phyloP scores from a whole-genome alignment of 2,888 invertebrate species.

The Acronicta aceris region DNA sequence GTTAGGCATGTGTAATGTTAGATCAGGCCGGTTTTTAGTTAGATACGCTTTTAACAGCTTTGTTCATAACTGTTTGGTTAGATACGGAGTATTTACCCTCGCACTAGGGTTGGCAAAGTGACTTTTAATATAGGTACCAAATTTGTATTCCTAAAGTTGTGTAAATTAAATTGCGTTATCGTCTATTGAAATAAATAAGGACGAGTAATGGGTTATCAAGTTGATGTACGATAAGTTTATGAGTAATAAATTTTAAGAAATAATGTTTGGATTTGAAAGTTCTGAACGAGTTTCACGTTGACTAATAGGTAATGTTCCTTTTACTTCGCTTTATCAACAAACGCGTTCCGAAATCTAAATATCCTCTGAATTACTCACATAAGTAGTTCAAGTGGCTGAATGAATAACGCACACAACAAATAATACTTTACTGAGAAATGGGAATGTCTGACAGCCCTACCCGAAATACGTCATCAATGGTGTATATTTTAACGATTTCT shows the following conservation, averaged over 20 bases:
- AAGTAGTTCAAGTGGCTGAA: constrained; percentile 29
- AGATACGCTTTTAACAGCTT: constrained; percentile 15
- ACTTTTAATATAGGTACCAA: too few relatives aligned
- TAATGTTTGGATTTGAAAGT: constrained; percentile 22
- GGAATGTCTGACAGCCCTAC: constrained; percentile 22
- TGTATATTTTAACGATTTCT: not conserved
- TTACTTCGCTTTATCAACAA: constrained; percentile 33
- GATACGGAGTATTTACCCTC: constrained; percentile 1
- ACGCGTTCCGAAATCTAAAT: constrained; percentile 5
- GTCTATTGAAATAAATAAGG: too few relatives aligned
- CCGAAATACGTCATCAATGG: constrained; percentile 12
- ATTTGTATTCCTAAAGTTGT: too few relatives aligned
- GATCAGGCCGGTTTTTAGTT: constrained; percentile 36
- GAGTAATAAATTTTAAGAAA: too few relatives aligned
- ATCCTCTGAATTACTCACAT: constrained; percentile 36
- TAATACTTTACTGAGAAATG: constrained; percentile 26
- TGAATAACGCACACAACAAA: constrained; percentile 36
- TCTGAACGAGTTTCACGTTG: constrained; percentile 5
- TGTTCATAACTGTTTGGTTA: not conserved
- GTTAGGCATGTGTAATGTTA: constrained; percentile 51
- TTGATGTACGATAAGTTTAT: too few relatives aligned
- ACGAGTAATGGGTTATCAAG: too few relatives aligned
- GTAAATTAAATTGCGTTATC: too few relatives aligned
- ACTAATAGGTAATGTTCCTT: not conserved
- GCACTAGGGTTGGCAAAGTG: constrained; percentile 2